These are phyloP conservation scores for Embiotoca jacksoni DNA, from an alignment of 2,113 vertebrate species.

Conservation along the genomic window DNA sequence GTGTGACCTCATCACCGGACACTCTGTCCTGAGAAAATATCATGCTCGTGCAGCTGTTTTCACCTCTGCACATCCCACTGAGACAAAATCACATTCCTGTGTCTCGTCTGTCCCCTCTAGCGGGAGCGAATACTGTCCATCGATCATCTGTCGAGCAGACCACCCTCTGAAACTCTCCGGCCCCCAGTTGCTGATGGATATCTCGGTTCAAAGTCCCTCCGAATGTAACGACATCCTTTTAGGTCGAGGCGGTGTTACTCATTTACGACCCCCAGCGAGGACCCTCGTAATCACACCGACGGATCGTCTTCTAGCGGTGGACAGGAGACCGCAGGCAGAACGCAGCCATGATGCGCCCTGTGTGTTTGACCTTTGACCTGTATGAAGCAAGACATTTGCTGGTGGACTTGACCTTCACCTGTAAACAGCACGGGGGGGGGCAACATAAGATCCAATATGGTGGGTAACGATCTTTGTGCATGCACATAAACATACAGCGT, in stretches of 20 bases:
- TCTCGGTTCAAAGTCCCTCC: constrained; percentile 54
- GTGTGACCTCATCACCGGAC: neutral
- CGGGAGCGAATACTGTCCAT: constrained; percentile 49
- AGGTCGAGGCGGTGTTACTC: constrained; percentile 46
- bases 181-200: constrained; percentile 40
- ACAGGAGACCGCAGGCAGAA: constrained; percentile 39
- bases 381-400: constrained; percentile 12
- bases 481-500: neutral
- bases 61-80: constrained; percentile 20
- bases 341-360: constrained; percentile 27
- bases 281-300: constrained; percentile 43
- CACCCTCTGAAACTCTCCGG: constrained; percentile 48
- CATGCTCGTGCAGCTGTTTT: constrained; percentile 33
- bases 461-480: neutral
- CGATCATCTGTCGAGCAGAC: constrained; percentile 62
- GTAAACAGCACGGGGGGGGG: neutral
- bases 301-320: constrained; percentile 31
- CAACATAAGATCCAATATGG: neutral
- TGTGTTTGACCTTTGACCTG: constrained; percentile 45
- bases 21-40: constrained; percentile 2
- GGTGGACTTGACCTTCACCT: constrained; percentile 57
- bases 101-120: constrained; percentile 52
- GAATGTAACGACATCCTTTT: constrained; percentile 36
- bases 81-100: constrained; percentile 67
- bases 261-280: constrained; percentile 46